A percentile compares a stretch with the other conserved stretches of the same genome.
Conservation (phyloP, 2,888 invertebrate genomes). For the Dioctria rufipes region DNA sequence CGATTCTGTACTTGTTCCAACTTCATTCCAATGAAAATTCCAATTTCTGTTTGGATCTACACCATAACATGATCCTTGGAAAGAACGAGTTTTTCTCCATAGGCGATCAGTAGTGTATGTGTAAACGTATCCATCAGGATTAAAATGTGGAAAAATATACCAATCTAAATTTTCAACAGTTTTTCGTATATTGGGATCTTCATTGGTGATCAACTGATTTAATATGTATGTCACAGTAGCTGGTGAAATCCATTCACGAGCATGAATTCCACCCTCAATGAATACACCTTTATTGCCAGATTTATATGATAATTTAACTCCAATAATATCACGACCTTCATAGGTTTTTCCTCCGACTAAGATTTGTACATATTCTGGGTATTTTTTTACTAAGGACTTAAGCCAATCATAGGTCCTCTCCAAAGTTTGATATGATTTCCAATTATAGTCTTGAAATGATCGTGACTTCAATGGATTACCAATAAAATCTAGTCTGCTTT, state of each 20-base stretch:
- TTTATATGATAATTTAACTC: constrained; percentile 74
- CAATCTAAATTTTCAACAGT: constrained; percentile 77
- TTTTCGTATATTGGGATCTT: constrained; percentile 71
- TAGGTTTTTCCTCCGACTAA: constrained; percentile 74
- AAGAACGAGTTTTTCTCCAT: constrained; percentile 78
- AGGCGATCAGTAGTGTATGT: constrained; percentile 76
- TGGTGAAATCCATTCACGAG: constrained; percentile 83
- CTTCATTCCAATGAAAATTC: constrained; percentile 76
- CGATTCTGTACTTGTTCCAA: constrained; percentile 71
- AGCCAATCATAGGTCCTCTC: constrained; percentile 75
- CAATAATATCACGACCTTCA: constrained; percentile 76
- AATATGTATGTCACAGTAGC: constrained; percentile 77
- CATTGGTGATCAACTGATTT: constrained; percentile 76
- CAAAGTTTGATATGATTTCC: constrained; percentile 67
- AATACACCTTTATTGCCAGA: constrained; percentile 74
- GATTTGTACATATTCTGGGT: constrained; percentile 72
- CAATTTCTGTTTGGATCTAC: constrained; percentile 79
- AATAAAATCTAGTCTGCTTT: constrained; percentile 32
- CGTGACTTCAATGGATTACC: not conserved
- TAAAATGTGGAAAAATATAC: constrained; percentile 82
- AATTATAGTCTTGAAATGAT: constrained; percentile 58
- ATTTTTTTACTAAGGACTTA: constrained; percentile 69
- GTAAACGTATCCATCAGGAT: constrained; percentile 84
- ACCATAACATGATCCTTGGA: constrained; percentile 71
- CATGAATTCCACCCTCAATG: constrained; percentile 79